These are phyloP conservation scores for Thamnophis sirtalis DNA, from an alignment of 2,113 vertebrate genomes.

Conservation along the genomic window DNA sequence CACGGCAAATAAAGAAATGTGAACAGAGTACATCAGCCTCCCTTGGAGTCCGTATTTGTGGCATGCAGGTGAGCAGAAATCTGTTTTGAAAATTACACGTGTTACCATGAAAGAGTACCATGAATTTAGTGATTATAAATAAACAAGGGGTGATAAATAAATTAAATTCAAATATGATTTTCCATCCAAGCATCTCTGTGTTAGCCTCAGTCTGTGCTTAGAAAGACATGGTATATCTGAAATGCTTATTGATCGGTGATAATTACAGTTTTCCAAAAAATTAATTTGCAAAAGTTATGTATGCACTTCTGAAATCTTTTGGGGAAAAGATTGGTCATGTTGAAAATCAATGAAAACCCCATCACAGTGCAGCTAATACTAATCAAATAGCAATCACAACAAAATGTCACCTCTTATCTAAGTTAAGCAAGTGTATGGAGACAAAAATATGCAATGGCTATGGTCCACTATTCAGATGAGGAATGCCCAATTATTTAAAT, in stretches of 20 bases:
- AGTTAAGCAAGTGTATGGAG: not conserved
- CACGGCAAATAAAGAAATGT: slow-evolving; percentile 72
- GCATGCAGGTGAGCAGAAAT: slow-evolving; percentile 69
- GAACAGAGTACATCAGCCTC: slow-evolving; percentile 72
- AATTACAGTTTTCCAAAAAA: slow-evolving; percentile 47
- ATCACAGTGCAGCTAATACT: not conserved
- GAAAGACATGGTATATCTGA: not conserved
- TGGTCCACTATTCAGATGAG: not conserved
- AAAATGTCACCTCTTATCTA: not conserved
- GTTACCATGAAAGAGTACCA: not conserved
- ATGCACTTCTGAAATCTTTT: slow-evolving; percentile 24
- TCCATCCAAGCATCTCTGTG: slow-evolving; percentile 16
- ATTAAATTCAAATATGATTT: not conserved
- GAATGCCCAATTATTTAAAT: not conserved
- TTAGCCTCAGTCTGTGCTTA: not conserved
- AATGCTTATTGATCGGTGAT: not conserved
- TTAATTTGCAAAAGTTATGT: slow-evolving; percentile 21
- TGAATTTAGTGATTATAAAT: not conserved
- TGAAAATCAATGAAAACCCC: not conserved
- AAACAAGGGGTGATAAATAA: not conserved
- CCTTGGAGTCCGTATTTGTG: slow-evolving; percentile 70
- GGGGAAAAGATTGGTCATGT: slow-evolving; percentile 27
- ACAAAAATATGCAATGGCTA: not conserved
- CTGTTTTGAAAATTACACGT: not conserved
- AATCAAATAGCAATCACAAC: not conserved